These are phyloP conservation scores for Drosophila nikananu DNA, from an alignment of 1,140 invertebrate genomes.

Conservation along the genomic window DNA sequence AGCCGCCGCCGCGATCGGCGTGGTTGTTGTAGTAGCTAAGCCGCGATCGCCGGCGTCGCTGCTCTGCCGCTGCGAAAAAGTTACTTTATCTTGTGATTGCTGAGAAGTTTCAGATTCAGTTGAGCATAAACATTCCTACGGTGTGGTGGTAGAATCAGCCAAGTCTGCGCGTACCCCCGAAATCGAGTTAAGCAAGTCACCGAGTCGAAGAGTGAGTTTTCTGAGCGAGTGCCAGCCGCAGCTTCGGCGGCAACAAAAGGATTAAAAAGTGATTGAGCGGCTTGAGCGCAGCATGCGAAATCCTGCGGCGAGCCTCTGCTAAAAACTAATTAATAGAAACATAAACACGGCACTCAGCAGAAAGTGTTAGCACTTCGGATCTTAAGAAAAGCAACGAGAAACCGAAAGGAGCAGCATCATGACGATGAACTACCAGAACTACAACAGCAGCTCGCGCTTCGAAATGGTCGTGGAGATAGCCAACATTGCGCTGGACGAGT, in stretches of 20 bases:
- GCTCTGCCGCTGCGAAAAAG: constrained; percentile 60
- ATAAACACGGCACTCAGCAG: neutral
- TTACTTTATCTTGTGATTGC: constrained; percentile 85
- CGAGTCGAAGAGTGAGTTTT: constrained; percentile 50
- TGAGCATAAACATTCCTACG: constrained; percentile 85
- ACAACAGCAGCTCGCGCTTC: constrained; percentile 80
- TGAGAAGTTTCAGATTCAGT: constrained; percentile 85
- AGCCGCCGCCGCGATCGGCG: constrained; percentile 17
- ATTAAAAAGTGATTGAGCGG: constrained; percentile 20
- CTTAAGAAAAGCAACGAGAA: constrained; percentile 3
- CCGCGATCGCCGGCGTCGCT: constrained; percentile 23
- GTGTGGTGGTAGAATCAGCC: constrained; percentile 79
- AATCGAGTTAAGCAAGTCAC: constrained; percentile 26
- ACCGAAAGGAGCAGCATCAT: constrained; percentile 30
- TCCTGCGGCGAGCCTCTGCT: constrained; percentile 50
- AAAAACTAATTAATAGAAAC: constrained; percentile 2
- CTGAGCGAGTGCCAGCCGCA: constrained; percentile 29
- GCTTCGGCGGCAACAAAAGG: constrained; percentile 19
- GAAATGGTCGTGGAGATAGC: constrained; percentile 83
- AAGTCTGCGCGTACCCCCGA: constrained; percentile 44
- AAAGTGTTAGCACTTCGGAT: constrained; percentile 28
- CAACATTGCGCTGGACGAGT: constrained; percentile 81
- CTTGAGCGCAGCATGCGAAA: constrained; percentile 48
- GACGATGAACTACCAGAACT: constrained; percentile 65
- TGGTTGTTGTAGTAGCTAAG: constrained; percentile 53